Percentiles rank a stretch among this genome's conserved stretches.
Evolutionary conservation across 2,797 vertebrate genomes (phyloP).

Genomic region (Tragelaphus eurycerus): DNA sequence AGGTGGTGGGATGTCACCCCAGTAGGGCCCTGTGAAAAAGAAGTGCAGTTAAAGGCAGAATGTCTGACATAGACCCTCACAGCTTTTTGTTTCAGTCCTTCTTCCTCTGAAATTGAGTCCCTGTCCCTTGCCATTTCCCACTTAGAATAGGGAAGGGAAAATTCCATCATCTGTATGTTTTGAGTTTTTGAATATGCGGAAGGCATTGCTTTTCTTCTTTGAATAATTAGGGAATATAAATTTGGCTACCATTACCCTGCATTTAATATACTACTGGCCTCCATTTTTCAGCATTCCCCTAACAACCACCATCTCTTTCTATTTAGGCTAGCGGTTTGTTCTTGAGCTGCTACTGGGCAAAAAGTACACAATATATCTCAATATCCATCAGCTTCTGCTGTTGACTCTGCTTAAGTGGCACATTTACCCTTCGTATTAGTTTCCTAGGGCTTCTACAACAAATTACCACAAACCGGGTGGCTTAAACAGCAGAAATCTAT

Average conservation of each 20-base stretch:
- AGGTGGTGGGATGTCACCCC: background rate
- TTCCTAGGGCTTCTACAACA: background rate
- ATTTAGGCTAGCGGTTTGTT: background rate
- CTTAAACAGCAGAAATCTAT: background rate
- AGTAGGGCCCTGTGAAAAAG: background rate
- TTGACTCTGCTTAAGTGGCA: background rate
- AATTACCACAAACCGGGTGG: background rate
- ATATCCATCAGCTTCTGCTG: background rate
- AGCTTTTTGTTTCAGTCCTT: background rate
- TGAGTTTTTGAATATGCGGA: background rate
- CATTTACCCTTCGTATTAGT: background rate
- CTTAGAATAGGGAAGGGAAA: background rate
- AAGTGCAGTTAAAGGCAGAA: background rate
- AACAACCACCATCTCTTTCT: background rate
- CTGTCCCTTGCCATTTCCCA: background rate
- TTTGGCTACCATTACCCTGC: background rate
- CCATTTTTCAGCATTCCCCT: background rate
- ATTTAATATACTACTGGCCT: background rate
- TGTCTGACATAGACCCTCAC: background rate
- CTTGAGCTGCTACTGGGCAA: background rate
- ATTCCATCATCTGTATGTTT: background rate
- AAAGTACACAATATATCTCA: background rate
- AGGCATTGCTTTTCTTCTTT: background rate
- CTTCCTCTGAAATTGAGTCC: background rate
- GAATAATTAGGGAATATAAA: background rate